Percentiles rank a stretch among this genome's conserved stretches.
phyloP scores from a whole-genome alignment of 2,797 vertebrate genomes.

The Sparidentex hasta region DNA sequence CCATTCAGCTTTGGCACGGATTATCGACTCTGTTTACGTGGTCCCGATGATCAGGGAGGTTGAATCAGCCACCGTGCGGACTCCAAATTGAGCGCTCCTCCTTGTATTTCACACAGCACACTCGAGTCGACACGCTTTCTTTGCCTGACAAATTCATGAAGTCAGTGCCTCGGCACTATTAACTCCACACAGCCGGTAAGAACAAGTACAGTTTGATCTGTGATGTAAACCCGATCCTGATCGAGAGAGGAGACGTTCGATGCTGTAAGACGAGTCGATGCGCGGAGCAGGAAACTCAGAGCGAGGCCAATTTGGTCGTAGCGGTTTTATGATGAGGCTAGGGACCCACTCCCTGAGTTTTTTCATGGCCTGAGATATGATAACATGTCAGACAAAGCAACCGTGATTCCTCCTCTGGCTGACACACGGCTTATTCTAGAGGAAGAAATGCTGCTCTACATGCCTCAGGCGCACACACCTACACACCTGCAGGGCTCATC shows the following conservation, averaged over 20 bases:
- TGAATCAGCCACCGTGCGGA: slow-evolving; percentile 1
- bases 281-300: slow-evolving; percentile 16
- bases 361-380: slow-evolving; percentile 54
- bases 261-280: slow-evolving; percentile 17
- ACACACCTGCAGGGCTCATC: slow-evolving; percentile 34
- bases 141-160: neutral
- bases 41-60: slow-evolving; percentile 37
- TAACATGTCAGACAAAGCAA: slow-evolving; percentile 43
- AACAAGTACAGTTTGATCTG: neutral
- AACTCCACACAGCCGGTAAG: neutral
- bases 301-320: slow-evolving; percentile 50
- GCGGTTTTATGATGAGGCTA: slow-evolving; percentile 32
- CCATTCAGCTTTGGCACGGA: neutral
- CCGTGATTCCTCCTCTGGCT: slow-evolving; percentile 34
- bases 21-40: slow-evolving; percentile 18
- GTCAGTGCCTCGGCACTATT: neutral
- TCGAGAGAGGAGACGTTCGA: slow-evolving; percentile 2
- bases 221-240: slow-evolving; percentile 17
- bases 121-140: neutral
- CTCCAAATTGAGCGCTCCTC: neutral
- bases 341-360: slow-evolving; percentile 50
- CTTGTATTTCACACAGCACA: neutral
- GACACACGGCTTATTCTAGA: slow-evolving; percentile 7
- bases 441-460: neutral
- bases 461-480: slow-evolving; percentile 18